Evolutionary conservation across 2,888 invertebrate species (phyloP), one percentile per base, ranked within the genome.

Genomic region (Willowsia nigromaculata): DNA sequence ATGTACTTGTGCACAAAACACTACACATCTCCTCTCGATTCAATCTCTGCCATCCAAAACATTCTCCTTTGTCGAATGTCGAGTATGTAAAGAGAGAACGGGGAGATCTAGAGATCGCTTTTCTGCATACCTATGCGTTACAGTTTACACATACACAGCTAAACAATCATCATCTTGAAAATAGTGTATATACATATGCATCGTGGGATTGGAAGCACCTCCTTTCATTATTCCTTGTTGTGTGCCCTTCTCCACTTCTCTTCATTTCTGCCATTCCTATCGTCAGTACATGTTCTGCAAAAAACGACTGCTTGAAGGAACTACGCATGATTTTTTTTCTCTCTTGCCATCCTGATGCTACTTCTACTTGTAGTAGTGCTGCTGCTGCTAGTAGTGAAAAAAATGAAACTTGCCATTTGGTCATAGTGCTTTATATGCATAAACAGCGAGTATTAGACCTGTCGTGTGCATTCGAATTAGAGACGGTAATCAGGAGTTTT

Each of bases 281-380:
- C 9, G 15, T 56, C 56, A 56, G 6, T 22, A 56, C 25, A 18
- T 27, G 25, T 9, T 30, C n/a, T 30, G 30, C 5, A 22, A 22
- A 56, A 40, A 7, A 40, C 18, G 33, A 9, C 33, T 62, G 62
- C 1, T 59, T 82, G 81, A 37, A 33, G 71, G 71, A 83, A 83
- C 83, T 83, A 83, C 83, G 83, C 83, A 83, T 83, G 83, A 83
- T 40, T 83, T 83, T 83, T 83, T 71, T 37, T 40, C 7, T 25
- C 56, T 56, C 25, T n/a, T n/a, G n/a, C n/a, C n/a, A n/a, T n/a
- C n/a, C n/a, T n/a, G n/a, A n/a, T n/a, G n/a, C n/a, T n/a, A n/a
- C n/a, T 3, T n/a, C 30, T 62, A 33, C 22, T 18, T 18, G 7
- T 13, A 18, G 53, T 9, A 50, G 50, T 50, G 30, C 11, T 62